A percentile compares a stretch with the other conserved stretches of the same genome.
Evolutionary conservation across 2,888 invertebrate genomes (phyloP).

Genomic region (Mycalesis mineus): DNA sequence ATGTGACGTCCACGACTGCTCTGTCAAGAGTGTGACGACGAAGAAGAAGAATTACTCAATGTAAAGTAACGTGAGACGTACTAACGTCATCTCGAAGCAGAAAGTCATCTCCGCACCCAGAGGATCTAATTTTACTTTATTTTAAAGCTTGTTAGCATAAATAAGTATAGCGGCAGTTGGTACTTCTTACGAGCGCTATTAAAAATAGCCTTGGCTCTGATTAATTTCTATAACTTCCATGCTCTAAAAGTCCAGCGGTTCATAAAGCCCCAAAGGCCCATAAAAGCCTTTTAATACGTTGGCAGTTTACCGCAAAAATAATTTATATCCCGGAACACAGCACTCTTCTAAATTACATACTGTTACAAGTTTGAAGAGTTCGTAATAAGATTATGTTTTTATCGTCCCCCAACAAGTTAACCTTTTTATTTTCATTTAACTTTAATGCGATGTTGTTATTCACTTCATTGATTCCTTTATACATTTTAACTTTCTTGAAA

Average conservation of each 20-base stretch:
- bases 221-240: neutral
- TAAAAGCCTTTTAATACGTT: constrained; percentile 20
- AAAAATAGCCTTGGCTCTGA: neutral
- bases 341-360: constrained; percentile 27
- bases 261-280: neutral
- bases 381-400: constrained; percentile 28
- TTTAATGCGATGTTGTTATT: neutral
- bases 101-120: no score
- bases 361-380: constrained; percentile 25
- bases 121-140: no score
- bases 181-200: no score
- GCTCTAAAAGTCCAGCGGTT: neutral
- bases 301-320: constrained; percentile 18
- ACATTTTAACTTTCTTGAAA: no score
- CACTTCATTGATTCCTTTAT: neutral
- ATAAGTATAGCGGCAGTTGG: no score
- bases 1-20: no score
- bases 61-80: no score
- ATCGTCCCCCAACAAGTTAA: constrained; percentile 6
- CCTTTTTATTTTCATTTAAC: constrained; percentile 10
- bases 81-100: no score
- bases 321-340: constrained; percentile 25
- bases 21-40: no score
- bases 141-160: no score
- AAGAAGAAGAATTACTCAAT: no score